Conservation (phyloP, 2,797 vertebrate genomes). For the Lepilemur ruficaudatus region DNA sequence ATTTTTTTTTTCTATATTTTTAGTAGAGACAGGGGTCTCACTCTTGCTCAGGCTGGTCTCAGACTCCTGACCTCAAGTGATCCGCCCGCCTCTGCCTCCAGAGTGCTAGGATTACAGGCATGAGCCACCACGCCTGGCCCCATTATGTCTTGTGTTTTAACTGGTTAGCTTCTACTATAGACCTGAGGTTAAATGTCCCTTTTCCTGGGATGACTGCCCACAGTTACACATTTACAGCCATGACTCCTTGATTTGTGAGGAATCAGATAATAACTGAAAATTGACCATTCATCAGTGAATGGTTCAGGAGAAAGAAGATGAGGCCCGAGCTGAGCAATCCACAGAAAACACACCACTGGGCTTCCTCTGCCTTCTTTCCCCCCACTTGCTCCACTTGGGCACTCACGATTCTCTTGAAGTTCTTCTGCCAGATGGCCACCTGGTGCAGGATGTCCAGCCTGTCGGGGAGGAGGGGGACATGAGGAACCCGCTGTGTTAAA, state of each 20-base stretch:
- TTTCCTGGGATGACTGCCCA: background rate
- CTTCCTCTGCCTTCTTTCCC: background rate
- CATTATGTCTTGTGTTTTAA: background rate
- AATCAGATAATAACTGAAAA: background rate
- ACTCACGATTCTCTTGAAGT: slow-evolving; percentile 94
- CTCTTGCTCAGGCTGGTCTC: background rate
- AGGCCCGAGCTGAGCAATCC: background rate
- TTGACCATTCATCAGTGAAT: background rate
- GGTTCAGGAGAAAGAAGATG: background rate
- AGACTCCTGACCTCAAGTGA: no score
- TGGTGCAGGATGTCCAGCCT: slow-evolving; percentile 91
- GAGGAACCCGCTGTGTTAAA: background rate
- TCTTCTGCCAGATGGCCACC: slow-evolving; percentile 92
- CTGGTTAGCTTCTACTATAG: background rate
- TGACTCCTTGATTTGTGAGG: background rate
- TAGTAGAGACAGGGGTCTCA: background rate
- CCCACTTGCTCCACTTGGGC: background rate
- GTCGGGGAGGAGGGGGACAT: background rate
- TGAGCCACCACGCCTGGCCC: no score
- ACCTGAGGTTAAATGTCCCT: background rate
- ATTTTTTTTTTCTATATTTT: background rate
- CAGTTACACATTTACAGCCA: background rate
- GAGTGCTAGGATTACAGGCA: no score
- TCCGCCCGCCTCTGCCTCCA: no score
- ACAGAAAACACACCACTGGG: background rate